Evolutionary conservation across 2,888 invertebrate species (phyloP).

Genomic region (Ectemnius cavifrons): DNA sequence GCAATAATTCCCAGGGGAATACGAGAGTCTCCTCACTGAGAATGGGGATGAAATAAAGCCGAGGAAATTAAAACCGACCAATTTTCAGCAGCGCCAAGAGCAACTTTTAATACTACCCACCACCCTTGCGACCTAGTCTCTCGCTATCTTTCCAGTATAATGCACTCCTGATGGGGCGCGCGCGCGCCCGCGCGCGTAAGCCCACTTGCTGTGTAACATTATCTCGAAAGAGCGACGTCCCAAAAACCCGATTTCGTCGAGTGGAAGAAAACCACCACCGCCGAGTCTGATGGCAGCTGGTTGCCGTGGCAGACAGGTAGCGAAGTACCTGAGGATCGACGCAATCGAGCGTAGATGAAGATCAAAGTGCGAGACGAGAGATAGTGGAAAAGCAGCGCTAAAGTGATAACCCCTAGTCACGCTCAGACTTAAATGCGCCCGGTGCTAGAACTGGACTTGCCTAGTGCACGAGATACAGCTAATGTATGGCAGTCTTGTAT

Average conservation of each 20-base stretch:
- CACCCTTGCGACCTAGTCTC: neutral
- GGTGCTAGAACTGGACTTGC: neutral
- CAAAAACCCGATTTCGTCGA: conserved; percentile 1
- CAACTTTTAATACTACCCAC: conserved; percentile 27
- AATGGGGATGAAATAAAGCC: conserved; percentile 26
- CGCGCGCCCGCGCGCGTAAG: neutral
- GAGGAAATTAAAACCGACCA: conserved; percentile 29
- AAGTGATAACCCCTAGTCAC: conserved; percentile 8
- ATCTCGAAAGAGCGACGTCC: neutral
- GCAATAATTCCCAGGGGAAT: conserved; percentile 46
- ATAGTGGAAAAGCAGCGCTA: neutral
- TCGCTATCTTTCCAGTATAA: neutral
- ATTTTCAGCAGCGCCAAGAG: conserved; percentile 21
- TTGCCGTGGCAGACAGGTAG: neutral
- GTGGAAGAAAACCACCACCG: neutral
- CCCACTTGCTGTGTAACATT: neutral
- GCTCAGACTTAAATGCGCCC: neutral
- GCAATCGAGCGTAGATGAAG: conserved; percentile 7
- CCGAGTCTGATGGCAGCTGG: neutral
- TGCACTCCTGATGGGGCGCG: neutral
- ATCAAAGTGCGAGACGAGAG: conserved; percentile 1
- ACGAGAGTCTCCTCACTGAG: conserved; percentile 8
- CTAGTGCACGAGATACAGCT: too few relatives aligned
- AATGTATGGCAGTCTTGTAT: too few relatives aligned
- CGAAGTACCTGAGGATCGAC: neutral